Base-by-base conservation (phyloP, 2,797 vertebrate species). In the Pteronotus mesoamericanus region DNA sequence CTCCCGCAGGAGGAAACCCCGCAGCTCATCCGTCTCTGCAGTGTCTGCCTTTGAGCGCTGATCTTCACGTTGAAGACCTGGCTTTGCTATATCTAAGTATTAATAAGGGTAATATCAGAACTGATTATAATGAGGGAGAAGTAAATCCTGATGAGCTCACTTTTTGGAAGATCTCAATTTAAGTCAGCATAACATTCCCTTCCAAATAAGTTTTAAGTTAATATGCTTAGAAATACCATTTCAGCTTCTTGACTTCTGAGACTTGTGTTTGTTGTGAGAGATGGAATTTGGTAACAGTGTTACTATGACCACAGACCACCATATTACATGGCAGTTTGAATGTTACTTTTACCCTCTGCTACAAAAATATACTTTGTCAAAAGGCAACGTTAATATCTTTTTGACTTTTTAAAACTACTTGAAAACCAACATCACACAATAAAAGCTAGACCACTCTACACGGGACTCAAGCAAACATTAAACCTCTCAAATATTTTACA, bases 21-120 rank as follows among this genome's bases (percentile, higher is more conserved):
- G 89, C 39, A 98, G 98, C 75, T 98, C 77, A 8, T 12, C 53
- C 79, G 98, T 98, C 75, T 57, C 84, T 2, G 24, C 14, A 34
- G 86, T 72, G 86, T 97, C 93, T 19, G 64, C 77, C 69, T 92
- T 78, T 26, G 92, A 82, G 34, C 51, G 96, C 55, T 89, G 61
- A 9, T 88, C 90, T 77, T 68, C 94, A 53, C 92, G 46, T 29
- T 34, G 94, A 8, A 87, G 55, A 10, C 74, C 84, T n/a, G 6
- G 18, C 46, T 95, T 79, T 57, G n/a, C 77, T 15, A 82, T 32
- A 92, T 77, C 96, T 97, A 94, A 61, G 74, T 57, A 83, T 83
- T 46, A 74, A 83, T 22, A 48, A 89, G 66, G 89, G 24, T 44
- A 59, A 82, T 46, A 75, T 79, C 15, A 86, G 61, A 68, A 71